Conservation (phyloP, 2,888 invertebrate species). For the Agrochola circellaris region DNA sequence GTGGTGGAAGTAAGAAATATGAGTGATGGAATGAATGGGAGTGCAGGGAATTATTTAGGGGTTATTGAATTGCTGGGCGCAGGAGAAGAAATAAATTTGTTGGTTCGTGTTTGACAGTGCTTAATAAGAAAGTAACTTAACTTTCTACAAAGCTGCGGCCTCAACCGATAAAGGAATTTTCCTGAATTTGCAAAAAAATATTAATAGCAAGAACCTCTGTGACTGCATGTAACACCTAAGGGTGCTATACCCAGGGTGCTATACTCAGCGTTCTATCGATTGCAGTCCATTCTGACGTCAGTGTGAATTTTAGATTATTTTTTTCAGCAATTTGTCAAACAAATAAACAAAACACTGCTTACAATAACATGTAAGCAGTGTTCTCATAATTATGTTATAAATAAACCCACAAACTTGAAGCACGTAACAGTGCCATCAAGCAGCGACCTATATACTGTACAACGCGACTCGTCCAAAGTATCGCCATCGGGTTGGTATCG, state of each 20-base stretch:
- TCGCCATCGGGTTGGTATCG: constrained; percentile 58
- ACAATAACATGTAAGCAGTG: not conserved
- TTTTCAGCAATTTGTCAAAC: not conserved
- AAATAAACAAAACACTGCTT: not conserved
- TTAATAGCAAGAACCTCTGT: not conserved
- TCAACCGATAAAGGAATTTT: not conserved
- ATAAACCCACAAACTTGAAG: constrained; percentile 1
- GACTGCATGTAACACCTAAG: not conserved
- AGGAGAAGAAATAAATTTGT: not conserved
- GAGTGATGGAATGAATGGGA: constrained; percentile 49
- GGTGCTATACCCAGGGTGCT: not conserved
- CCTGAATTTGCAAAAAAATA: not conserved
- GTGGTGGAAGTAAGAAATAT: constrained; percentile 54
- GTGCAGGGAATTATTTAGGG: constrained; percentile 48
- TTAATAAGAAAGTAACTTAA: too few species aligned
- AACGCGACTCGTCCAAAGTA: constrained; percentile 46
- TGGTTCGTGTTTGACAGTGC: not conserved
- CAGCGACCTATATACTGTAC: constrained; percentile 44
- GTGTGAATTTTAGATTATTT: too few species aligned
- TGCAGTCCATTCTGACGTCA: not conserved
- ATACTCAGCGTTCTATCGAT: too few species aligned
- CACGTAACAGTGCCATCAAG: constrained; percentile 25
- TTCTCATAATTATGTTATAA: not conserved
- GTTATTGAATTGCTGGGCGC: not conserved
- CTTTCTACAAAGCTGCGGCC: not conserved